These are phyloP conservation scores for Brenthis ino DNA, from an alignment of 2,888 invertebrate species.

Conservation along the genomic window DNA sequence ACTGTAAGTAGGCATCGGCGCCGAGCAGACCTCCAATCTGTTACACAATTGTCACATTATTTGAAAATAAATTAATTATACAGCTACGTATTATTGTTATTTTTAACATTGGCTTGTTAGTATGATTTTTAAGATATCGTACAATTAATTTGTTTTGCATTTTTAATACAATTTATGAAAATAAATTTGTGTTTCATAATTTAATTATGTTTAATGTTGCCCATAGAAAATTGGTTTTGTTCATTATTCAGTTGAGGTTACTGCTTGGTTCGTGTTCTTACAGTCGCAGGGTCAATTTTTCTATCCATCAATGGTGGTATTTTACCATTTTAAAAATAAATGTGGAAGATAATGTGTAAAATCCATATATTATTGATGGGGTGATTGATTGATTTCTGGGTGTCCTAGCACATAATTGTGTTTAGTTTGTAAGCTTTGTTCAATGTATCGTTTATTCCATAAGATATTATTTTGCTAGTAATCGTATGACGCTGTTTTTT, in stretches of 20 bases:
- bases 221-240: not conserved
- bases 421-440: slow-evolving; percentile 40
- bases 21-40: slow-evolving; percentile 60
- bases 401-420: slow-evolving; percentile 71
- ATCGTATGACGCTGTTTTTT: not conserved
- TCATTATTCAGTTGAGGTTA: slow-evolving; percentile 52
- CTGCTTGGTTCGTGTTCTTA: slow-evolving; percentile 68
- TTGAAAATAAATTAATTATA: slow-evolving; percentile 1
- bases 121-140: not conserved
- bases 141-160: no score
- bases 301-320: slow-evolving; percentile 66
- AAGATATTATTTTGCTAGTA: slow-evolving; percentile 22
- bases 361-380: slow-evolving; percentile 65
- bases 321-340: slow-evolving; percentile 37
- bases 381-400: slow-evolving; percentile 70
- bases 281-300: slow-evolving; percentile 75
- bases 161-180: no score
- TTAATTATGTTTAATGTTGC: no score
- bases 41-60: not conserved
- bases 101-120: not conserved
- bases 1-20: slow-evolving; percentile 80
- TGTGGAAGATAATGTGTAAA: slow-evolving; percentile 39
- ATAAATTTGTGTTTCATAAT: no score
- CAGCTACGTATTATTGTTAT: slow-evolving; percentile 7
- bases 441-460: slow-evolving; percentile 13